Conservation (phyloP, 2,113 vertebrate genomes). For the Cricetomys ansorgei region DNA sequence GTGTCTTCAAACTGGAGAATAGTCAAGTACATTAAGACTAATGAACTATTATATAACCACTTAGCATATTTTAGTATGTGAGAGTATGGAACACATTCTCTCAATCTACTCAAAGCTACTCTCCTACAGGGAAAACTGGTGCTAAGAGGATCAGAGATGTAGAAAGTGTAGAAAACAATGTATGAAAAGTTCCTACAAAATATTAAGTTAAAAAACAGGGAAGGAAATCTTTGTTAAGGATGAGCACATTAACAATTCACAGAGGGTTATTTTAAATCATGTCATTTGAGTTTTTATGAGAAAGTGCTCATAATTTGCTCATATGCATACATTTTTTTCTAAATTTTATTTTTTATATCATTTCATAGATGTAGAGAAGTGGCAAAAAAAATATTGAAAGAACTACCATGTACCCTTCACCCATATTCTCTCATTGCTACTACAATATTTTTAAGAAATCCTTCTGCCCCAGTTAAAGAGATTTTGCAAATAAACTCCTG, state of each 20-base stretch:
- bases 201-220: constrained; percentile 49
- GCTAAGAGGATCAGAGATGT: neutral
- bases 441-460: neutral
- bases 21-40: neutral
- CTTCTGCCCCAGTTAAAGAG: neutral
- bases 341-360: constrained; percentile 47
- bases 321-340: constrained; percentile 31
- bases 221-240: neutral
- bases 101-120: neutral
- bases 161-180: neutral
- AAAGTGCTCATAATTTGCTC: neutral
- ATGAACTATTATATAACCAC: constrained; percentile 1
- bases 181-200: constrained; percentile 29
- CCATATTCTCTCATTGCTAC: neutral
- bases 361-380: constrained; percentile 25
- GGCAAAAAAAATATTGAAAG: neutral
- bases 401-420: neutral
- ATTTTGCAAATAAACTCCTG: neutral
- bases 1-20: neutral
- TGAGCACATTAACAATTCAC: neutral
- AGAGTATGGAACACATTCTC: neutral
- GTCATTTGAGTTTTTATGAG: constrained; percentile 40
- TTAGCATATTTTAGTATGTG: constrained; percentile 31
- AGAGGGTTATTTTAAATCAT: neutral
- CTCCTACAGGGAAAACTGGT: neutral